Conservation (phyloP, 1,140 invertebrate genomes). For the Cotesia chilonis region DNA sequence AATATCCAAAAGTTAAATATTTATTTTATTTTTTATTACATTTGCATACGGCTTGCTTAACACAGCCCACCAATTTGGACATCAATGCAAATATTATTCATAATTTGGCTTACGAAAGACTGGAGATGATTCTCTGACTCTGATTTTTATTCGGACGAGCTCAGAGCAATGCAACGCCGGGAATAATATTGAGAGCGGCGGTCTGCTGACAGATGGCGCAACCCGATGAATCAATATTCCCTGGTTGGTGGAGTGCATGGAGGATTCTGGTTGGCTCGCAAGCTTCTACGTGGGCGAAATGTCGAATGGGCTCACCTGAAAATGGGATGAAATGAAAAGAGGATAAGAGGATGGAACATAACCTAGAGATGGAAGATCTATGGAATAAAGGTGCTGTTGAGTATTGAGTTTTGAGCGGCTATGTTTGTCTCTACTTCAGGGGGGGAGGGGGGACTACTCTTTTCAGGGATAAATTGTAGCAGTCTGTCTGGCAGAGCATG, state of each 20-base stretch:
- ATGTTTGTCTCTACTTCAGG: too few relatives aligned
- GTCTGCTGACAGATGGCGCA: slow-evolving; percentile 44
- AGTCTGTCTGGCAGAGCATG: slow-evolving; percentile 2
- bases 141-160: background rate
- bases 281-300: slow-evolving; percentile 39
- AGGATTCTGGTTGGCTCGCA: slow-evolving; percentile 25
- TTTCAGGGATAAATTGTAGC: too few relatives aligned
- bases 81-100: slow-evolving; percentile 45
- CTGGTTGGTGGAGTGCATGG: slow-evolving; percentile 32
- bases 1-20: background rate
- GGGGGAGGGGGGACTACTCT: too few relatives aligned
- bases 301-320: slow-evolving; percentile 40
- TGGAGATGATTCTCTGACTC: slow-evolving; percentile 18
- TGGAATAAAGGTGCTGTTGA: background rate
- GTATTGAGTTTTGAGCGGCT: too few relatives aligned
- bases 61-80: slow-evolving; percentile 38
- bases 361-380: slow-evolving; percentile 26
- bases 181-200: slow-evolving; percentile 3
- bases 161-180: slow-evolving; percentile 1
- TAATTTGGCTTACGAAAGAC: slow-evolving; percentile 41
- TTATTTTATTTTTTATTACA: slow-evolving; percentile 21
- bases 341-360: slow-evolving; percentile 17
- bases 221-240: slow-evolving; percentile 44
- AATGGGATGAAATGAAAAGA: slow-evolving; percentile 33
- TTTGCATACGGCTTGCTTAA: slow-evolving; percentile 14